Evolutionary conservation across 2,888 invertebrate genomes (phyloP).

Genomic region (Calephelis perditalis): DNA sequence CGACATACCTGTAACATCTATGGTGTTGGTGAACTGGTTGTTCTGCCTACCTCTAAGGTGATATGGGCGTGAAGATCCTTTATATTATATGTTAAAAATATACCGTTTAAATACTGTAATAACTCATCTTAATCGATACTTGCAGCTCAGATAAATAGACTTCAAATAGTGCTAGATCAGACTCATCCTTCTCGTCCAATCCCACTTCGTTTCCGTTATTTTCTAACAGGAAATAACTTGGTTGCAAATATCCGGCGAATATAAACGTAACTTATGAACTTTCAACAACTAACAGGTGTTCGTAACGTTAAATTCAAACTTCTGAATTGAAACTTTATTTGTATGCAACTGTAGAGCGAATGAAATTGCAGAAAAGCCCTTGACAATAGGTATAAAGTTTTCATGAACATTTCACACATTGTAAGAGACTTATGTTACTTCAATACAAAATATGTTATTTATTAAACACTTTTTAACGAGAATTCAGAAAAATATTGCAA

Average conservation of each 20-base stretch:
- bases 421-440: too few species aligned
- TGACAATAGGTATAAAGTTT: background rate
- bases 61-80: too few species aligned
- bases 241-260: slow-evolving; percentile 32
- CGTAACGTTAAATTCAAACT: slow-evolving; percentile 1
- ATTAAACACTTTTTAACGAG: too few species aligned
- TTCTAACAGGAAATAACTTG: slow-evolving; percentile 42
- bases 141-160: background rate
- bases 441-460: too few species aligned
- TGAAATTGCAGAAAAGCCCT: slow-evolving; percentile 1
- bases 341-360: background rate
- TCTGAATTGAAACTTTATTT: slow-evolving; percentile 5
- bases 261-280: slow-evolving; percentile 15
- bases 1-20: too few species aligned
- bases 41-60: too few species aligned
- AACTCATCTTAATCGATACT: too few species aligned
- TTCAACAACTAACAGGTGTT: slow-evolving; percentile 10
- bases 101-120: too few species aligned
- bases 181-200: slow-evolving; percentile 31
- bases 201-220: slow-evolving; percentile 44
- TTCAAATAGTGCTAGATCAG: slow-evolving; percentile 1
- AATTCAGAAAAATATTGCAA: too few species aligned
- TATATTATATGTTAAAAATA: too few species aligned
- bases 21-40: too few species aligned
- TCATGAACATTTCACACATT: too few species aligned